Evolutionary conservation across 64 coral and sea anemone genomes (phyloP), one percentile per base, ranked within the genome.

Genomic region (Pachyseris speciosa): DNA sequence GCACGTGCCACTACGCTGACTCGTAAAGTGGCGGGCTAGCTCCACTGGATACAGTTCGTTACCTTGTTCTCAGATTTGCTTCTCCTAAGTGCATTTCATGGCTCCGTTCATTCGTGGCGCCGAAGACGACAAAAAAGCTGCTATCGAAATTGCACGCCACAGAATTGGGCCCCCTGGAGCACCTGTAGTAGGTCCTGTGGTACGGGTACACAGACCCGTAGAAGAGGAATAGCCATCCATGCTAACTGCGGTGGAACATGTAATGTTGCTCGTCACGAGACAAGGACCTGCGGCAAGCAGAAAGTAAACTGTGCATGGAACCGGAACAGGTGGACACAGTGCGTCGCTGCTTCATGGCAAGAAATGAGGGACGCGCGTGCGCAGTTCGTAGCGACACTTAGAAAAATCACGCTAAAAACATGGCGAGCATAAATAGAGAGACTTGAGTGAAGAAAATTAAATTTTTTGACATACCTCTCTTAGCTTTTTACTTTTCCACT

Each of bases 271-370:
- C 40, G 38, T 0, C 38, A 16, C 38, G 34, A 80, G 16, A 69
- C 38, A 9, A 32, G 84, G 41, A 38, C 19, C 2, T 94, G 92
- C 60, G 77, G 73, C 20, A 78, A 48, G 29, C 22, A 67, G 0
- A 53, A 81, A 26, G 47, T 92, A 4, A 51, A 93, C 48, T 96
- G 94, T n/a, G 9, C 37, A 1, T 96, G 39, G 20, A 26, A 26
- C 0, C 93, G 94, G 94, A 30, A 39, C 1, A 7, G 15, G 10
- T 93, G 94, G 94, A 70, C 75, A 9, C 9, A 78, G 5, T 96
- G 94, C 53, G 6, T 15, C 0, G 90, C 71, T n/a, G n/a, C n/a
- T 0, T n/a, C n/a, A n/a, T n/a, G n/a, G n/a, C n/a, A n/a, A n/a
- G n/a, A n/a, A n/a, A n/a, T n/a, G n/a, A n/a, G n/a, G n/a, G n/a